phyloP scores from a whole-genome alignment of 2,797 vertebrate genomes.

The Sebastes alutus region DNA sequence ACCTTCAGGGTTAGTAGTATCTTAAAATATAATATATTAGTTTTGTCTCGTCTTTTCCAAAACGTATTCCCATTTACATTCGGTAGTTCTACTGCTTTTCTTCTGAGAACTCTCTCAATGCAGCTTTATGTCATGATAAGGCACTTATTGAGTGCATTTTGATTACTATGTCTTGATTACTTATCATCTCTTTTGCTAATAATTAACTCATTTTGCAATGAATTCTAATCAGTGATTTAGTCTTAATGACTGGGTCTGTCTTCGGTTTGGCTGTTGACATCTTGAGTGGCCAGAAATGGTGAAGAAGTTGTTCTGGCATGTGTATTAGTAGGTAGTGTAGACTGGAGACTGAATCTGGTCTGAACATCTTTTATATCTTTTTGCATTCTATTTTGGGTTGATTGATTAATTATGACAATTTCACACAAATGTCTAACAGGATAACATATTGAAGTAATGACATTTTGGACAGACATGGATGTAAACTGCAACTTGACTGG shows the following conservation, averaged over 20 bases:
- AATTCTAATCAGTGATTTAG: background rate
- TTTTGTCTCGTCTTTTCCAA: background rate
- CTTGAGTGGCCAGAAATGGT: background rate
- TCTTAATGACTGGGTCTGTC: background rate
- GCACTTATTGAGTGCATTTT: constrained; percentile 18
- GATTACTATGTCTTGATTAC: constrained; percentile 15
- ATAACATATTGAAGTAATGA: no score
- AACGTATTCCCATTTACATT: background rate
- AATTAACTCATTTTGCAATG: background rate
- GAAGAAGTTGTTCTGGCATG: background rate
- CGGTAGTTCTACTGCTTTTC: constrained; percentile 2
- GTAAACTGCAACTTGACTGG: background rate
- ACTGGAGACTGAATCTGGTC: background rate
- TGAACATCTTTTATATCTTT: no score
- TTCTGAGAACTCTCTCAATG: background rate
- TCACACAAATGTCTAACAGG: no score
- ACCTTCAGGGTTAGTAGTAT: background rate
- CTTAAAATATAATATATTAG: background rate
- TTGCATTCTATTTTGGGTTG: no score
- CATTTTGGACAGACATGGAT: background rate
- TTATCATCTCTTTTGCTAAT: constrained; percentile 1
- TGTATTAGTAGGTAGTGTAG: background rate
- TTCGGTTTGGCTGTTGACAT: constrained; percentile 1
- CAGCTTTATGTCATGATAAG: background rate
- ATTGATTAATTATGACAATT: no score